Base-by-base conservation (phyloP, 2,888 invertebrate species). In the Oscheius sp. region DNA sequence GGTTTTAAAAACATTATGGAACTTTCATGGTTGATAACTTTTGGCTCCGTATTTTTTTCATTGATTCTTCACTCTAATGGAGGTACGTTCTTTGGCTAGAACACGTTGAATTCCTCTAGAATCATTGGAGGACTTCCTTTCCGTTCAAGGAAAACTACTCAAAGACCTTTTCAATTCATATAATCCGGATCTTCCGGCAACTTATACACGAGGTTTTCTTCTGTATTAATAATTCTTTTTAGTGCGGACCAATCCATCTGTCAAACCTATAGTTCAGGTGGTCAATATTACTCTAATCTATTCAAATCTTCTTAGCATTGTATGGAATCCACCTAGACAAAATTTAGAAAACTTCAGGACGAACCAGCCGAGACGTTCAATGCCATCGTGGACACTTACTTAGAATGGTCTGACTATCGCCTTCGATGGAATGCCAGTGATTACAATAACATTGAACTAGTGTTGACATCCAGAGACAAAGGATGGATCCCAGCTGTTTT, bases 261-360 rank as follows among this genome's bases (percentile, higher is more conserved):
- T 17, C n/a, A 22, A 22, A 28, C 59, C 59, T 4, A 41, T 17
- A 14, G n/a, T 41, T n/a, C 59, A 44, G 14, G 20, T 26, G 3
- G 41, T 59, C 28, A 59, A 59, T 28, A 38, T 64, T 24, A 51
- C 64, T 28, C 38, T 64, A 9, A 51, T 64, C 36, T 64, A 64
- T 36, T 36, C 20, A 5, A 64, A 64, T 28, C 41, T 64, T 8
- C 24, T 64, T 6, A 45, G 20, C n/a, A 50, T 64, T 36, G 64
- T 64, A 2, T 22, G 64, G 36, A 12, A 17, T 32, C 30, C 5
- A 24, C 5, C 30, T 51, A 9, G n/a, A 17, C 20, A 6, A 41
- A 41, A 17, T 14, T 5, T 32, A 8, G n/a, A 17, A 2, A 20
- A 36, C 14, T 49, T 30, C 47, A 62, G 62, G 50, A 62, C 22